Evolutionary conservation across 2,888 invertebrate genomes (phyloP).

Genomic region (Pseudoips prasinana): DNA sequence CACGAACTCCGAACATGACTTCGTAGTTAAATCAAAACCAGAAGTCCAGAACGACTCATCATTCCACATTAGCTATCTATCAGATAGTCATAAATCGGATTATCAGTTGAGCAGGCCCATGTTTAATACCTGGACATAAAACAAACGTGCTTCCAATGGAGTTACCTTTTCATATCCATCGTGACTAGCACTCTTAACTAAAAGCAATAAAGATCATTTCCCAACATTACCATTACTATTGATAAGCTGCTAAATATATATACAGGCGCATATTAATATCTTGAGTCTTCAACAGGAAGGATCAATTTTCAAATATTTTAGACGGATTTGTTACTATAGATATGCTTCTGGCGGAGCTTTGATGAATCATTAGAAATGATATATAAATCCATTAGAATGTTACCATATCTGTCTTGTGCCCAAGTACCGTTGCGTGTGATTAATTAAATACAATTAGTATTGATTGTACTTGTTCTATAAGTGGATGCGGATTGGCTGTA

Average conservation of each 20-base stretch:
- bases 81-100: slow-evolving; percentile 1
- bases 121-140: slow-evolving; percentile 27
- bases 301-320: background rate
- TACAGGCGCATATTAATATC: background rate
- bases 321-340: background rate
- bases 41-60: no score
- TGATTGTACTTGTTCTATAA: slow-evolving; percentile 13
- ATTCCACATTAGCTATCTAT: no score
- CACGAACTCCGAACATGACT: no score
- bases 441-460: slow-evolving; percentile 36
- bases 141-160: slow-evolving; percentile 30
- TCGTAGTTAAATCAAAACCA: no score
- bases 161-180: slow-evolving; percentile 11
- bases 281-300: background rate
- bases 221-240: no score
- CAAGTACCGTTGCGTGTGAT: slow-evolving; percentile 34
- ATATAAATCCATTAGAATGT: slow-evolving; percentile 34
- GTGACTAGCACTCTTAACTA: slow-evolving; percentile 4
- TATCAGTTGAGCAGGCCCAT: slow-evolving; percentile 1
- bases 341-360: background rate
- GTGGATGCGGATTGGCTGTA: slow-evolving; percentile 8
- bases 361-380: slow-evolving; percentile 46
- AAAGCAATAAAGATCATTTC: no score
- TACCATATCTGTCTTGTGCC: slow-evolving; percentile 30
- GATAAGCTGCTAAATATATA: no score